Evolutionary conservation across 2,113 vertebrate genomes (phyloP).

Genomic region (Dromiciops gliroides): DNA sequence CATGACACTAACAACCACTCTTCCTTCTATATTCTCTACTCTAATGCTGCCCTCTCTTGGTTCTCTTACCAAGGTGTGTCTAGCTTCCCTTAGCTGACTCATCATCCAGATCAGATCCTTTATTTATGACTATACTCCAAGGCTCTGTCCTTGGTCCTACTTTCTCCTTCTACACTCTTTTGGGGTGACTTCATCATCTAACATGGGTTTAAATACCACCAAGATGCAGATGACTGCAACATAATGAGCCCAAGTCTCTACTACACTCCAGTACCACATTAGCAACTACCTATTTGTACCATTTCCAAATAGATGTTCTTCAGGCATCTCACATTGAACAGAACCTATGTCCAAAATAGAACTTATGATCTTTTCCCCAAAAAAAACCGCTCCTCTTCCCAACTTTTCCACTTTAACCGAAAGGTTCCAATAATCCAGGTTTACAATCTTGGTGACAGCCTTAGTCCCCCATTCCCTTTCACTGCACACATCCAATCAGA

Average conservation of each 20-base stretch:
- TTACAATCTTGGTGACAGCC: no score
- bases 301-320: not conserved
- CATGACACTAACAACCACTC: not conserved
- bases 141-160: not conserved
- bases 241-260: not conserved
- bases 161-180: not conserved
- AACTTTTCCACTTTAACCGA: not conserved
- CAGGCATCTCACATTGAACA: not conserved
- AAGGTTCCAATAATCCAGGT: not conserved
- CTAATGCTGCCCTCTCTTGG: not conserved
- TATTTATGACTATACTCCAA: not conserved
- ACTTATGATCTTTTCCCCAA: not conserved
- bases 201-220: not conserved
- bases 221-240: not conserved
- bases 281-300: not conserved
- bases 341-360: not conserved
- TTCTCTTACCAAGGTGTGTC: not conserved
- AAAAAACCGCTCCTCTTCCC: not conserved
- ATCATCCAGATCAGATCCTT: not conserved
- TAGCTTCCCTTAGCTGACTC: not conserved
- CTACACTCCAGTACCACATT: not conserved
- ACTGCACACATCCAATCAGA: not conserved
- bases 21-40: not conserved
- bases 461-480: not conserved
- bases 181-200: not conserved